Conservation (phyloP, 2,888 invertebrate species). For the Machimus atricapillus region DNA sequence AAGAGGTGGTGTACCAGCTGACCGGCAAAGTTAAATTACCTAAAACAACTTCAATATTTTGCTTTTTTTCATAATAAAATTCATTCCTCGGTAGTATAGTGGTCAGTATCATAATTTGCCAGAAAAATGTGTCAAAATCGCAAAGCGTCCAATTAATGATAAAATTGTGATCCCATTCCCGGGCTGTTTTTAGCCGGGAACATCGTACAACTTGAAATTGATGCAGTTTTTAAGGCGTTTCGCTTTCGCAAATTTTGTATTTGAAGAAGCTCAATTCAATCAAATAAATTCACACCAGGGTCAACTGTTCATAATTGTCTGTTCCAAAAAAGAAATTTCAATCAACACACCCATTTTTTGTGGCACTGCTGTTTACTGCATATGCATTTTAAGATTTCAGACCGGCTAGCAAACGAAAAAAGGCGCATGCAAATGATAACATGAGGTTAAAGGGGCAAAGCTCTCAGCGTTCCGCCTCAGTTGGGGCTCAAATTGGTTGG, state of each 20-base stretch:
- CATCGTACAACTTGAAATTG: background rate
- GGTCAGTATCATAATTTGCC: background rate
- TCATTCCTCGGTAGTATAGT: background rate
- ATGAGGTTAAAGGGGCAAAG: constrained; percentile 30
- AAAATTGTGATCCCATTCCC: background rate
- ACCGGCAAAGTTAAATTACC: background rate
- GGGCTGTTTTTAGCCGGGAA: background rate
- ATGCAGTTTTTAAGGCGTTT: no score
- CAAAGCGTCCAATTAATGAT: background rate
- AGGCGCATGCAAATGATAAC: background rate
- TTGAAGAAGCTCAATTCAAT: background rate
- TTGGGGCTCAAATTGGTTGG: background rate
- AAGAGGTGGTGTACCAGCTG: background rate
- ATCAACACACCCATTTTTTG: background rate
- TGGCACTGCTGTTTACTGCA: background rate
- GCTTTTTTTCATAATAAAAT: background rate
- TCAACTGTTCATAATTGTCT: background rate
- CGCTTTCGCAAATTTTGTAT: no score
- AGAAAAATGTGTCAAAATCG: background rate
- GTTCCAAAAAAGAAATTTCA: background rate
- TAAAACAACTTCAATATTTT: background rate
- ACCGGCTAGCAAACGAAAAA: background rate
- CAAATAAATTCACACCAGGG: background rate
- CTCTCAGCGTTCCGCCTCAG: background rate
- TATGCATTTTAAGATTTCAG: background rate